These are phyloP conservation scores for Bubo scandiacus DNA, from an alignment of 2,113 vertebrate species.

Conservation along the genomic window DNA sequence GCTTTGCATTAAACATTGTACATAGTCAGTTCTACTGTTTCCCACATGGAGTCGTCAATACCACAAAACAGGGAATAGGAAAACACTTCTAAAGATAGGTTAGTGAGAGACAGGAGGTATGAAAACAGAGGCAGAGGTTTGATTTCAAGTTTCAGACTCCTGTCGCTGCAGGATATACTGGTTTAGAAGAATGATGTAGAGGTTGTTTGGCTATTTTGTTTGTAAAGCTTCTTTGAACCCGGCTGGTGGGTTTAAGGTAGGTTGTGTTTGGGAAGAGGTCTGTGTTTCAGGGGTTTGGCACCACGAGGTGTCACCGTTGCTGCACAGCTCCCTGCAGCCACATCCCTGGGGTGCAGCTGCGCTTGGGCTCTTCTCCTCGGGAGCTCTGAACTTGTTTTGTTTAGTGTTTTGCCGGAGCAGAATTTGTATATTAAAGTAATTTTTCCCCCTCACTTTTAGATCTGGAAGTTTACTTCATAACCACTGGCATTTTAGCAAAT, in stretches of 20 bases:
- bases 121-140: background rate
- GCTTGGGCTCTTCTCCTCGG: accelerated
- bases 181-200: background rate
- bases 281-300: background rate
- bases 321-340: background rate
- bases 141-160: background rate
- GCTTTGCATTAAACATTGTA: background rate
- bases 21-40: background rate
- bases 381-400: background rate
- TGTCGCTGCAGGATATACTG: background rate
- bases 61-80: background rate
- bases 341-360: background rate
- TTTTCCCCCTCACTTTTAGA: background rate
- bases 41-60: background rate
- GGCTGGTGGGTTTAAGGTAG: accelerated
- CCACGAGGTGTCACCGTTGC: conserved; percentile 64
- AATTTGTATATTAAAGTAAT: background rate
- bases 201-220: background rate
- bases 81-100: background rate
- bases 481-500: background rate
- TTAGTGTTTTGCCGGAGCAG: background rate
- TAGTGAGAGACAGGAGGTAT: background rate
- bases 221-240: background rate
- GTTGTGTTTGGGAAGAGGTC: background rate
- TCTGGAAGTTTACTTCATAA: background rate